Percentiles rank a stretch among this genome's conserved stretches.
phyloP scores from a whole-genome alignment of 2,888 invertebrate species.

The Osedax fenrisi region DNA sequence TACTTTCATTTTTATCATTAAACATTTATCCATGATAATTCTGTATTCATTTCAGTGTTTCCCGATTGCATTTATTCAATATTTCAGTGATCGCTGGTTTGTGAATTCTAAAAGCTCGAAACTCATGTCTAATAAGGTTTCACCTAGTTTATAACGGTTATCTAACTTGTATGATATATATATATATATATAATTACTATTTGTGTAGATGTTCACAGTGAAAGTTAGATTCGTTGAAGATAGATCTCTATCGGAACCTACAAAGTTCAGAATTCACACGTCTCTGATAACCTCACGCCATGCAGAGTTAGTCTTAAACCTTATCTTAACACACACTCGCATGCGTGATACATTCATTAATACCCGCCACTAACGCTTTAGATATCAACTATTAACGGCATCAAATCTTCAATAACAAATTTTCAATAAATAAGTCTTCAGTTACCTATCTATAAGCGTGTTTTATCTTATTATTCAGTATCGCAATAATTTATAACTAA shows the following conservation, averaged over 20 bases:
- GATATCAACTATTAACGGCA: too few species aligned
- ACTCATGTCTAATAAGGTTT: neutral
- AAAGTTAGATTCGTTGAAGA: constrained; percentile 40
- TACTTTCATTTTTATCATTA: too few species aligned
- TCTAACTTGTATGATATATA: neutral
- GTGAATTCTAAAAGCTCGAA: constrained; percentile 29
- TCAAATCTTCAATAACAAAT: too few species aligned
- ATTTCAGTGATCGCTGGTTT: constrained; percentile 45
- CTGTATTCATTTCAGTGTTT: constrained; percentile 47
- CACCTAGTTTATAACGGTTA: neutral
- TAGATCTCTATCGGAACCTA: constrained; percentile 37
- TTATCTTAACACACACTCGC: neutral
- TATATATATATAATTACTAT: neutral
- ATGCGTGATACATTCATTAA: neutral
- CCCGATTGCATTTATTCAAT: constrained; percentile 44
- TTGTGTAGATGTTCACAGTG: constrained; percentile 41
- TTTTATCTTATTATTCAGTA: too few species aligned
- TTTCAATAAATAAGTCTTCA: too few species aligned
- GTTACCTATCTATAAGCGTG: too few species aligned
- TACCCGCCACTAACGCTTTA: too few species aligned
- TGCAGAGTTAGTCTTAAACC: neutral
- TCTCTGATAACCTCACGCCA: constrained; percentile 17
- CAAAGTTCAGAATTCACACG: constrained; percentile 41
- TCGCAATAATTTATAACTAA: too few species aligned
- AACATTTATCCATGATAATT: too few species aligned